Conservation (phyloP, 2,888 invertebrate genomes). For the Chloroclysta siterata region DNA sequence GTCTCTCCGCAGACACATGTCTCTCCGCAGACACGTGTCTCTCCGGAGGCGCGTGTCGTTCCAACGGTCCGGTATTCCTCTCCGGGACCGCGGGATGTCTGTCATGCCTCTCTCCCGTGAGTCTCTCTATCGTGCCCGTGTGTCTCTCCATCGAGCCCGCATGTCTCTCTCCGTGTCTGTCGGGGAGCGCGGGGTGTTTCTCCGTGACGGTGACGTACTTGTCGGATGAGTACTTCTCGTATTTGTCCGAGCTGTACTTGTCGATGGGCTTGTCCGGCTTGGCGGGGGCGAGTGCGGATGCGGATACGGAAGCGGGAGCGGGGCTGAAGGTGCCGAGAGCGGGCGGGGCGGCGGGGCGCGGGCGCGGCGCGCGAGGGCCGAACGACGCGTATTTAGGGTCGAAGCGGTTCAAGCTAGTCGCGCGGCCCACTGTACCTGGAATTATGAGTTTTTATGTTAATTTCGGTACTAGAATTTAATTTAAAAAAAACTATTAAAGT, state of each 20-base stretch:
- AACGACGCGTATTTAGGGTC: conserved; percentile 86
- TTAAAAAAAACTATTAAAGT: too few species aligned
- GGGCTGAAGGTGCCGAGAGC: conserved; percentile 65
- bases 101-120: conserved; percentile 10
- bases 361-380: conserved; percentile 79
- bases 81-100: conserved; percentile 20
- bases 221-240: conserved; percentile 59
- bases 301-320: conserved; percentile 50
- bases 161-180: conserved; percentile 17
- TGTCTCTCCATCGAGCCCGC: conserved; percentile 6
- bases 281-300: conserved; percentile 60
- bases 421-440: conserved; percentile 69
- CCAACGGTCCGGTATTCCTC: conserved; percentile 12
- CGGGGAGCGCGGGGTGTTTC: conserved; percentile 35
- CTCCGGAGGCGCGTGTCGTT: conserved; percentile 14
- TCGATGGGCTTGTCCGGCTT: conserved; percentile 41
- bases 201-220: conserved; percentile 33
- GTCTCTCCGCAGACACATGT: conserved; percentile 17
- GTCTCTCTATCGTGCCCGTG: conserved; percentile 14
- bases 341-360: conserved; percentile 72
- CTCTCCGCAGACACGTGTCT: not conserved
- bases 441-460: not conserved
- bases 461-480: too few species aligned
- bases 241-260: conserved; percentile 39
- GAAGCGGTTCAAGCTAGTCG: conserved; percentile 84